These are phyloP conservation scores for Tachystola acroxantha DNA, from an alignment of 2,888 invertebrate species.

Conservation along the genomic window DNA sequence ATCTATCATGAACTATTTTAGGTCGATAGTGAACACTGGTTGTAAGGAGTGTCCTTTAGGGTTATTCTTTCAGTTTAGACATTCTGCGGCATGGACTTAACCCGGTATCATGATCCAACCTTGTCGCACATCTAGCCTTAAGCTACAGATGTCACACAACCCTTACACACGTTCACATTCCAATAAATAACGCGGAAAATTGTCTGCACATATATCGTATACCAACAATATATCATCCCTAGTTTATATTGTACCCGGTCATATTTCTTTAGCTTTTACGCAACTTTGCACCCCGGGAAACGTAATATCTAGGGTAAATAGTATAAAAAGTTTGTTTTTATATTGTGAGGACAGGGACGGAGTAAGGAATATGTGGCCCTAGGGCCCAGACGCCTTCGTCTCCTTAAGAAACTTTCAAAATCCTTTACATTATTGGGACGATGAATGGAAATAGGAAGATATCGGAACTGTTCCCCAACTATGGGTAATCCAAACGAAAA, in stretches of 20 bases:
- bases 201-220: conserved; percentile 40
- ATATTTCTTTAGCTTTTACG: conserved; percentile 45
- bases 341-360: conserved; percentile 14
- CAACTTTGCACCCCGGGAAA: conserved; percentile 39
- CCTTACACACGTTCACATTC: conserved; percentile 39
- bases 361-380: background rate
- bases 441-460: too few relatives aligned
- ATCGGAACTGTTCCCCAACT: too few relatives aligned
- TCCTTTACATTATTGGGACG: too few relatives aligned
- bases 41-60: too few relatives aligned
- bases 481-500: too few relatives aligned
- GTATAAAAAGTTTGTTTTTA: conserved; percentile 42
- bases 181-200: conserved; percentile 57
- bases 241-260: conserved; percentile 46
- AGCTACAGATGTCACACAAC: conserved; percentile 48
- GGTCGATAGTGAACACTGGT: too few relatives aligned
- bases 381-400: background rate
- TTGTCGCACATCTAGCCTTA: too few relatives aligned
- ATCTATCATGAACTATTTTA: too few relatives aligned
- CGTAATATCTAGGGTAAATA: conserved; percentile 41
- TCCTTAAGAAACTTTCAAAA: too few relatives aligned
- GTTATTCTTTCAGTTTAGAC: too few relatives aligned
- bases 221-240: conserved; percentile 45
- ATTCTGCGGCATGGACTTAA: too few relatives aligned
- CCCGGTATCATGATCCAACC: too few relatives aligned